Conservation (phyloP, 2,113 vertebrate species). For the Myodes glareolus region DNA sequence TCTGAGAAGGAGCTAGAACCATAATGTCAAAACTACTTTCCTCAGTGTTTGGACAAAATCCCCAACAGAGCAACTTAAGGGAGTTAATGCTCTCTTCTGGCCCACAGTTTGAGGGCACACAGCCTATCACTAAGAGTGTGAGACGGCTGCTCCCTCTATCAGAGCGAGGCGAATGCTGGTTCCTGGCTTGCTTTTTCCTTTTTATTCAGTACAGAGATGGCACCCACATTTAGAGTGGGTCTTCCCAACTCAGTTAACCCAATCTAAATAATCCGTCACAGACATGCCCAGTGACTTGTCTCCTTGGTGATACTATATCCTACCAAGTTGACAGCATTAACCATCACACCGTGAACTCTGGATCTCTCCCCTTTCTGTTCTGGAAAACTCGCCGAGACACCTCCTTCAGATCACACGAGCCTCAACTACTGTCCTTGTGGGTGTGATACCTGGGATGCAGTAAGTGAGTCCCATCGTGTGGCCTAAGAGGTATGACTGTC, state of each 20-base stretch:
- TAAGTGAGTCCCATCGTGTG: neutral
- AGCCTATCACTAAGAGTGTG: neutral
- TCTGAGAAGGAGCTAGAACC: neutral
- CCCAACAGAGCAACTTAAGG: neutral
- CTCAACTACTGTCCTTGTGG: neutral
- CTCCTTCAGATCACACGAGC: neutral
- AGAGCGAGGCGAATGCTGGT: too few relatives aligned
- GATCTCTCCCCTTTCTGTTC: neutral
- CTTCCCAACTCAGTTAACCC: neutral
- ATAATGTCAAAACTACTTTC: neutral
- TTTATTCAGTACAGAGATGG: neutral
- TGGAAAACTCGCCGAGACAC: neutral
- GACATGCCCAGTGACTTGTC: neutral
- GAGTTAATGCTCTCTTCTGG: neutral
- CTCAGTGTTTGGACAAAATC: neutral
- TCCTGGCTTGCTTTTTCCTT: neutral
- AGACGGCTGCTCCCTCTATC: too few relatives aligned
- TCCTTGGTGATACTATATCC: neutral
- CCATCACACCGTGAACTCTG: neutral
- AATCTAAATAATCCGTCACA: neutral
- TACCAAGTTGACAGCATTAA: neutral
- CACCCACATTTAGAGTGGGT: neutral
- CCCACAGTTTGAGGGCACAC: neutral
- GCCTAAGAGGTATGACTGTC: neutral
- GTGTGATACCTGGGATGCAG: neutral